Evolutionary conservation across 2,888 invertebrate species (phyloP).

Genomic region (Acrocyrtus sp.): DNA sequence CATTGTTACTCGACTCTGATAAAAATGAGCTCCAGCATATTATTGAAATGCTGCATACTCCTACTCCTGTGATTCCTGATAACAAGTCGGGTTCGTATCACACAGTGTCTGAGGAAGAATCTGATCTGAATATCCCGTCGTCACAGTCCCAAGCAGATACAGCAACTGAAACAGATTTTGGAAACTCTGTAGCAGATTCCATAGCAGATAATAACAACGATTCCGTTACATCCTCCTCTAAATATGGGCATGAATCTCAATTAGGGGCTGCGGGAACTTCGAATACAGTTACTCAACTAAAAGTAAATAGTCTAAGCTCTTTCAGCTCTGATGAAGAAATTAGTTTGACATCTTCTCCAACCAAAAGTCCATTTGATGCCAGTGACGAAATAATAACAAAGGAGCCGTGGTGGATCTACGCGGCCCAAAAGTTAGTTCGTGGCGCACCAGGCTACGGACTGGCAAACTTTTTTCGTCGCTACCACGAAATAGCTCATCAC

Average conservation of each 20-base stretch:
- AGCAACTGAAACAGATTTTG: slow-evolving; percentile 28
- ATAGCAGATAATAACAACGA: slow-evolving; percentile 12
- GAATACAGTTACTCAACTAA: neutral
- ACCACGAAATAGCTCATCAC: slow-evolving; percentile 63
- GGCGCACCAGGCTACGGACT: slow-evolving; percentile 60
- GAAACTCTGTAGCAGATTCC: too few relatives aligned
- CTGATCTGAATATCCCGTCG: slow-evolving; percentile 28
- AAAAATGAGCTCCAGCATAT: slow-evolving; percentile 30
- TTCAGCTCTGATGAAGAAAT: slow-evolving; percentile 59
- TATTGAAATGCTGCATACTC: slow-evolving; percentile 56
- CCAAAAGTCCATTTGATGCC: slow-evolving; percentile 10
- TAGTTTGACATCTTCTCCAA: slow-evolving; percentile 21
- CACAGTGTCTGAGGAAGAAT: slow-evolving; percentile 58
- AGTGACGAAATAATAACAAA: slow-evolving; percentile 53
- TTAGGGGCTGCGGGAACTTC: neutral
- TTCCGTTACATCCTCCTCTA: neutral
- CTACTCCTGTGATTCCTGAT: slow-evolving; percentile 49
- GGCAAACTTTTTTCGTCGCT: slow-evolving; percentile 63
- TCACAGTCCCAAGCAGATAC: slow-evolving; percentile 32
- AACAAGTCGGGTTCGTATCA: slow-evolving; percentile 60
- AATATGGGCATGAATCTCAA: too few relatives aligned
- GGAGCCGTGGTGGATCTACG: slow-evolving; percentile 56
- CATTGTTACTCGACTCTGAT: neutral
- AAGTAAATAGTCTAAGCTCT: slow-evolving; percentile 36
- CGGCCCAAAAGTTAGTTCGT: slow-evolving; percentile 42